Base-by-base conservation (phyloP, 2,113 vertebrate genomes). In the Cinclus mexicanus region DNA sequence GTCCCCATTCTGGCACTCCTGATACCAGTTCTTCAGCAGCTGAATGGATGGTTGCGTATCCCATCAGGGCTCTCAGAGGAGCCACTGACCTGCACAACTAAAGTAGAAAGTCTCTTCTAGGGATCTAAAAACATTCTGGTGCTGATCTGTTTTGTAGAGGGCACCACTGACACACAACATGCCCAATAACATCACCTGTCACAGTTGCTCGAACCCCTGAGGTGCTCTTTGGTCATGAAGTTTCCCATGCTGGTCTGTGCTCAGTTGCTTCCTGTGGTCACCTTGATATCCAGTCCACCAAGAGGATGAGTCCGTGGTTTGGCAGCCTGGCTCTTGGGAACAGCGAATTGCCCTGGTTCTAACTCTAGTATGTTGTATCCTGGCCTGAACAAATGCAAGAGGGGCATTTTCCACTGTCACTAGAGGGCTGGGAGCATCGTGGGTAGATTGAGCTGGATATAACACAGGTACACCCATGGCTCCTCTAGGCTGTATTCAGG, bases 171-270 rank as follows among this genome's bases (percentile, higher is more conserved):
- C 26, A 50, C 10, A 26, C 35, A 50, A 23, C 0, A 1, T 24
- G 12, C 6, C 8, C 39, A 22, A 5, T 37, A 49, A 5, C 0
- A 1, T 8, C 4, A 5, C n/a, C 12, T 20, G 1, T 11, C 10
- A 2, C 72, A 70, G 19, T 33, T 61, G 18, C 23, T 22, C 50
- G 35, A 63, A 33, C 18, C 26, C 29, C 39, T 25, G 11, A 16
- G 49, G 26, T 50, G 24, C 11, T 7, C 14, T 19, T 53, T 37
- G 24, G 25, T 67, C 59, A 8, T 47, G 14, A 55, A 42, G 65
- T 82, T 78, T 79, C 26, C 13, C 8, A 0, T 46, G 55, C 39
- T 65, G 64, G 21, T 16, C 42, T 77, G 20, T 24, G 10, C 50
- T 39, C 24, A 11, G 1, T 21, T 93, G 44, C 4, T 14, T 75